Evolutionary conservation across 2,797 vertebrate species (phyloP).

Genomic region (Chelmon rostratus): DNA sequence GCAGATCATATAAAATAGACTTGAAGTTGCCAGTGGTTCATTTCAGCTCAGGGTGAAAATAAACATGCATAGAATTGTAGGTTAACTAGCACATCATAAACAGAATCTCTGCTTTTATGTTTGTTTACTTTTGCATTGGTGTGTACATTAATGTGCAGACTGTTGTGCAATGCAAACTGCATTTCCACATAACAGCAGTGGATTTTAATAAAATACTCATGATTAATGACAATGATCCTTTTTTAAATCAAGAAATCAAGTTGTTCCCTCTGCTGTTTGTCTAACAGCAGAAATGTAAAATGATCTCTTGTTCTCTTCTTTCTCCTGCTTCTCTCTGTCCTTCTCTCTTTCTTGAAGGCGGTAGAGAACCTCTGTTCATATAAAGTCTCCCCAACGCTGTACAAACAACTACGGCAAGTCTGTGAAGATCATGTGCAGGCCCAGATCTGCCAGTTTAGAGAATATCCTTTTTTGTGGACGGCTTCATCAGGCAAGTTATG

Average conservation of each 20-base stretch:
- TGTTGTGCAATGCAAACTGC: neutral
- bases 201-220: neutral
- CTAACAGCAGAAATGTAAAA: neutral
- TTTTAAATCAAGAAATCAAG: neutral
- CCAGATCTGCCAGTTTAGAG: conserved; percentile 98
- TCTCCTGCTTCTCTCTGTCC: neutral
- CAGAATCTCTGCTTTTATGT: neutral
- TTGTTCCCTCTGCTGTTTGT: neutral
- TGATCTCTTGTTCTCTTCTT: conserved; percentile 15
- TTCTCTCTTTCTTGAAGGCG: conserved; percentile 85
- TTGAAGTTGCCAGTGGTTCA: neutral
- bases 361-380: conserved; percentile 99
- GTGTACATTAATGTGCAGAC: neutral
- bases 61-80: neutral
- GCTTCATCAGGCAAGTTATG: neutral
- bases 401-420: conserved; percentile 97
- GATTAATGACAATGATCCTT: neutral
- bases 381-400: conserved; percentile 98
- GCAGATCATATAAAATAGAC: neutral
- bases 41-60: conserved; percentile 2
- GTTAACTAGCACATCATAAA: neutral
- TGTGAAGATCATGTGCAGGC: conserved; percentile 99
- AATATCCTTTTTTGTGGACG: conserved; percentile 93
- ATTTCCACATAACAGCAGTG: neutral
- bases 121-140: neutral